Evolutionary conservation across 2,113 vertebrate genomes (phyloP), one percentile per base, ranked within the genome.

Genomic region (Marmota monax): DNA sequence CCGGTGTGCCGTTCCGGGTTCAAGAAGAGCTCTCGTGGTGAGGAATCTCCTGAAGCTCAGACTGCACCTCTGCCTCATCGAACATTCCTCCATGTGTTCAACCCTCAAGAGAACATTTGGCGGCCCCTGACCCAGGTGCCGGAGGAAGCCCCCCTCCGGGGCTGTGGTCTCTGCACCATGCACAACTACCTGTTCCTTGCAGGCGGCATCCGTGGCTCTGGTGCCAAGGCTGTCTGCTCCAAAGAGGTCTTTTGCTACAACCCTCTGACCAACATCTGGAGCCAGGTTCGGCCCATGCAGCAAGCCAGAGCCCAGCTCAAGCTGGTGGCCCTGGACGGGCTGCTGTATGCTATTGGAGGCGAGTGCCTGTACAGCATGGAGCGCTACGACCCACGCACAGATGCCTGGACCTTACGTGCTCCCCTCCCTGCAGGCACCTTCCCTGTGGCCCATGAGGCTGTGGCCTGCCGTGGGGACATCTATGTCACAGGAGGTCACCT

Each of bases 121-220:
- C 37, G 48, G 72, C 84, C 53, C 7, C 96, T 98, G 94, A 97
- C 96, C 2, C 88, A n/a, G 8, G 95, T 98, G 70, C 98, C 98
- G 0, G 94, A 88, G 18, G 98, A 98, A 84, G 98, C 86, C 4
- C 95, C 98, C 0, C 97, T 98, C 7, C 95, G 98, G 29, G 98
- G 98, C 83, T 98, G 98, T 5, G 98, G 97, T 2, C 96, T 98
- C n/a, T 98, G 98, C 88, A 97, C 97, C 3, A 97, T 98, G 92
- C 87, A 98, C 96, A 98, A 98, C 90, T 98, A 98, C 83, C 84
- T 98, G 82, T 98, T 98, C 89, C 84, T 98, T 96, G 98, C 98
- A 2, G 98, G 98, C 0, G 98, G 98, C 84, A 42, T 98, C 82
- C 97, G 97, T 0, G 97, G 97, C 82, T 87, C 95, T 0, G 98